Evolutionary conservation across 2,888 invertebrate genomes (phyloP), one percentile per base, ranked within the genome.

Genomic region (Cartodere bifasciata): DNA sequence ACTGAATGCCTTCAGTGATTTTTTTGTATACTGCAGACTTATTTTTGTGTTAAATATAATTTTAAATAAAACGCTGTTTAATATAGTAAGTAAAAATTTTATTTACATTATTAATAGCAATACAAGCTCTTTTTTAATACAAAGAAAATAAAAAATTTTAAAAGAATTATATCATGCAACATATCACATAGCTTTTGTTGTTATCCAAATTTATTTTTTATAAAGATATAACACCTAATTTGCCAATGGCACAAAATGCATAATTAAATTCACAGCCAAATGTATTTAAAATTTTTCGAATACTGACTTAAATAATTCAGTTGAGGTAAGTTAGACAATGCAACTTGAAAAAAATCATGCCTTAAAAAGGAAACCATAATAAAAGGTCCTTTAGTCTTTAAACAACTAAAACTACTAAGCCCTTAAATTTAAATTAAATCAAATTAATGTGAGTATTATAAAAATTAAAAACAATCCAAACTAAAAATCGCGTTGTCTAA

Each of bases 211-310:
- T 44, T 37, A 41, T 39, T 37, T 39, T 40, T 44, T 39, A 31
- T 34, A 29, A 32, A 32, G 28, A 34, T 38, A 44, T 48, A 56
- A 49, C 56, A 59, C 55, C 56, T 56, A 56, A 50, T 46, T 48
- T 49, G 53, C 55, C 57, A 55, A 59, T 60, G 60, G 58, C 58
- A 60, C 58, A 57, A 49, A 56, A 58, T 56, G 53, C 56, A 55
- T 51, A 49, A 54, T n/a, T n/a, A 49, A 50, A 44, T 52, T 56
- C 59, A 59, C 59, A 59, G 59, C 59, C 59, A 53, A 57, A 58
- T 52, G 45, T 46, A 45, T 50, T 43, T 45, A 46, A 52, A 49
- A 50, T 47, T 43, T 47, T 47, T 49, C 47, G 50, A 57, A 58
- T 57, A 58, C 56, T 58, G 56, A 53, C 47, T 52, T 48, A 49